Conservation (phyloP, 2,797 vertebrate genomes). For the Knipowitschia caucasica region DNA sequence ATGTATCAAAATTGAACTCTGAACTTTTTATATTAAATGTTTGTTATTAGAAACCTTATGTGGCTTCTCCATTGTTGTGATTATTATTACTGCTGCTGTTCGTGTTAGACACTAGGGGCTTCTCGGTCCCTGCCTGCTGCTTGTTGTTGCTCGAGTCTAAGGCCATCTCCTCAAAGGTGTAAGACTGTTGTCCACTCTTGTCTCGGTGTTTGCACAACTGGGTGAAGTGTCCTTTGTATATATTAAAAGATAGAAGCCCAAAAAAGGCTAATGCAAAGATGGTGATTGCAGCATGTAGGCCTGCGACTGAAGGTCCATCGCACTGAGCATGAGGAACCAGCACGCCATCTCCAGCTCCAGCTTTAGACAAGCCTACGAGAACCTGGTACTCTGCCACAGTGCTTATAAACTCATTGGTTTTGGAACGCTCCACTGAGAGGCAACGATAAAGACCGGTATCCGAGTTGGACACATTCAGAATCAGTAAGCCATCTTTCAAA, state of each 20-base stretch:
- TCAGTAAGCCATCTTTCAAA: conserved; percentile 55
- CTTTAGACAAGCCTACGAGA: neutral
- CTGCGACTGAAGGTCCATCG: conserved; percentile 25
- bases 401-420: conserved; percentile 25
- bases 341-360: neutral
- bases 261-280: conserved; percentile 57
- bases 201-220: conserved; percentile 38
- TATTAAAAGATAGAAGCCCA: conserved; percentile 70
- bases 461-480: conserved; percentile 47
- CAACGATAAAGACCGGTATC: conserved; percentile 70
- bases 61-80: conserved; percentile 8
- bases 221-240: conserved; percentile 63
- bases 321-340: conserved; percentile 19
- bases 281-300: conserved; percentile 42
- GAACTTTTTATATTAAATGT: too few species aligned
- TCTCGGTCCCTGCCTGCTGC: conserved; percentile 17
- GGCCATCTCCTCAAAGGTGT: neutral
- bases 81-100: conserved; percentile 49
- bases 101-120: conserved; percentile 24
- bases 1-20: too few species aligned
- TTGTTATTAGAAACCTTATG: conserved; percentile 5
- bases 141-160: neutral
- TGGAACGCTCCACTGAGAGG: conserved; percentile 63
- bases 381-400: conserved; percentile 55
- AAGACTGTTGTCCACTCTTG: neutral